Conservation (phyloP, 2,888 invertebrate genomes). For the Parnassius mnemosyne region DNA sequence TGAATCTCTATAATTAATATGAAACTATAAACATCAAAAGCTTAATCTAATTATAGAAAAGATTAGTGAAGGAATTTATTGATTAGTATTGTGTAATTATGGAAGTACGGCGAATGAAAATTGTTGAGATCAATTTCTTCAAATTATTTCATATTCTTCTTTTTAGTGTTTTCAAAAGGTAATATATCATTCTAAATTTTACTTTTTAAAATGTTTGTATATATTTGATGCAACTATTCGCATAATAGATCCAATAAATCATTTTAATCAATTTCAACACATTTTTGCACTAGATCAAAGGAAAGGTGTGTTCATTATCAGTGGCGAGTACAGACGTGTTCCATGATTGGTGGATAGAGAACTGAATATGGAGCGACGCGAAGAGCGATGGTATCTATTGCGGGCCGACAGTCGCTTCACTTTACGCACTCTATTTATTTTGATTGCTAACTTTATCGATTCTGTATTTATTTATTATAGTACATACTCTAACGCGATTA, state of each 20-base stretch:
- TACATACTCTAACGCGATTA: neutral
- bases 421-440: constrained; percentile 32
- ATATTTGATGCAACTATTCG: neutral
- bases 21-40: constrained; percentile 47
- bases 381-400: constrained; percentile 57
- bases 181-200: neutral
- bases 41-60: constrained; percentile 56
- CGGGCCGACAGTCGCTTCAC: constrained; percentile 41
- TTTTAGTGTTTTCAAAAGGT: neutral
- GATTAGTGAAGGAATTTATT: constrained; percentile 62
- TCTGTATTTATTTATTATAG: constrained; percentile 3
- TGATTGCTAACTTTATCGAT: constrained; percentile 1
- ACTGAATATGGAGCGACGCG: constrained; percentile 61
- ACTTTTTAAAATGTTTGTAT: no score
- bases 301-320: constrained; percentile 56
- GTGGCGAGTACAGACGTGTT: constrained; percentile 53
- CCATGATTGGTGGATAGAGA: constrained; percentile 59
- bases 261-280: neutral
- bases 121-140: constrained; percentile 39
- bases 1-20: constrained; percentile 40
- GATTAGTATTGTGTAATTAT: constrained; percentile 62
- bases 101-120: no score
- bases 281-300: constrained; percentile 50
- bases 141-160: constrained; percentile 51
- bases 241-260: neutral